Evolutionary conservation across 2,113 vertebrate genomes (phyloP), one percentile per base, ranked within the genome.

Genomic region (Tretioscincus oriximinensis): DNA sequence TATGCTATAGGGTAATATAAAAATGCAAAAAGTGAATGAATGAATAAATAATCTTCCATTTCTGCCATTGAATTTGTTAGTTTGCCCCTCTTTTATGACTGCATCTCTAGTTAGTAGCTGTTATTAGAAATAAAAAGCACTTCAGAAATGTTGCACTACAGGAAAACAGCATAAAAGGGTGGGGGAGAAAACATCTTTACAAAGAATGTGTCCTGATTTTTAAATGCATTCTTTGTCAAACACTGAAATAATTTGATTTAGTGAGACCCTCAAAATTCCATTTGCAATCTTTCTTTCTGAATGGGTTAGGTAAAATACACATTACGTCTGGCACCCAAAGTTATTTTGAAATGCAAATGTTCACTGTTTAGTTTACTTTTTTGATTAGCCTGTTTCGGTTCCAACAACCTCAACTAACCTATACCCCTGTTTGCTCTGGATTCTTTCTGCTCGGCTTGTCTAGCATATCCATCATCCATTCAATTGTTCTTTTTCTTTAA

Each of bases 301-400:
- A 84, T 76, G 81, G 76, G 80, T 81, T 88, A 92, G 80, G 84
- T 87, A 82, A 85, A 93, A 91, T 72, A 78, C 66, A 90, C 26
- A 86, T 69, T 85, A 85, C 82, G 74, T 80, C 84, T 92, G 86
- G 22, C 91, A 87, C 81, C 81, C 88, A 91, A 91, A 88, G 88
- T 73, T 82, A 69, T 82, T 90, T 84, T 22, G 12, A 78, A 91
- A 88, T 21, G 77, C 72, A 84, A 83, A 89, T 67, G 54, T 91
- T 90, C 89, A 77, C 29, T 81, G 64, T 92, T 93, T 84, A 74
- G 88, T 92, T 93, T 89, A 64, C 84, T 85, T 88, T 89, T 91
- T 85, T 87, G 88, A 90, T 92, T 88, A 84, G 82, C 84, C 73
- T 71, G 81, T 83, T 86, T 90, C 80, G 84, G 73, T 85, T 84